These are phyloP conservation scores for Nyctereutes procyonoides DNA, from an alignment of 2,113 vertebrate genomes.

Conservation along the genomic window DNA sequence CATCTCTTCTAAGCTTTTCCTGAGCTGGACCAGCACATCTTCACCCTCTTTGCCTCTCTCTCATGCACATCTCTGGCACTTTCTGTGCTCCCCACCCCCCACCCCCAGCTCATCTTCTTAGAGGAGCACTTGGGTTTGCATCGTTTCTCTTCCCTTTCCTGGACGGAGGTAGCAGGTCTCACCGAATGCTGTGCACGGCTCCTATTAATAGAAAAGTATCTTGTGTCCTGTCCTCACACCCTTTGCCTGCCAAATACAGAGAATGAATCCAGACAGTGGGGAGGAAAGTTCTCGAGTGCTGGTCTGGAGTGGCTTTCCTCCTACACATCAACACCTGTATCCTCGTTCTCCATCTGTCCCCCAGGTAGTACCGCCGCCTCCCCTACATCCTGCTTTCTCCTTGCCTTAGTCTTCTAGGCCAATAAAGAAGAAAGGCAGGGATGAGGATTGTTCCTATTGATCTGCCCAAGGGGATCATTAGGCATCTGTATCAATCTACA, in stretches of 20 bases:
- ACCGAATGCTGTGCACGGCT: accelerated
- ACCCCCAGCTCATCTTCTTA: not conserved
- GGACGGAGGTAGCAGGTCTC: not conserved
- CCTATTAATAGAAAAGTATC: constrained; percentile 31
- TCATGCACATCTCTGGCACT: accelerated
- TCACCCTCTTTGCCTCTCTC: not conserved
- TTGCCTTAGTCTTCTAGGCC: constrained; percentile 90
- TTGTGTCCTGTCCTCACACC: not conserved
- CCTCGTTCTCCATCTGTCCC: not conserved
- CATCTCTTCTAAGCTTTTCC: not conserved
- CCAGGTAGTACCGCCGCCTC: constrained; percentile 34
- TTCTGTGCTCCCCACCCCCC: not conserved
- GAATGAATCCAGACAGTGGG: accelerated
- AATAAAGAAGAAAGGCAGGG: constrained; percentile 97
- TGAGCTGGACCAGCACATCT: accelerated
- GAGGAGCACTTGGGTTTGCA: accelerated
- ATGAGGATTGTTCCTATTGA: constrained; percentile 99
- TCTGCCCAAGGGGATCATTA: constrained; percentile 99
- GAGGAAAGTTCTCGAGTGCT: not conserved
- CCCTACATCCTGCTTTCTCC: constrained; percentile 18
- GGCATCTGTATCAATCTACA: constrained; percentile 99
- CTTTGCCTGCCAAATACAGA: not conserved
- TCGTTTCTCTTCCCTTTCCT: not conserved
- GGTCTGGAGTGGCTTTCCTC: not conserved
- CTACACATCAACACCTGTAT: constrained; percentile 27